phyloP scores from a whole-genome alignment of 2,113 vertebrate genomes.

The Trematocara variabile region DNA sequence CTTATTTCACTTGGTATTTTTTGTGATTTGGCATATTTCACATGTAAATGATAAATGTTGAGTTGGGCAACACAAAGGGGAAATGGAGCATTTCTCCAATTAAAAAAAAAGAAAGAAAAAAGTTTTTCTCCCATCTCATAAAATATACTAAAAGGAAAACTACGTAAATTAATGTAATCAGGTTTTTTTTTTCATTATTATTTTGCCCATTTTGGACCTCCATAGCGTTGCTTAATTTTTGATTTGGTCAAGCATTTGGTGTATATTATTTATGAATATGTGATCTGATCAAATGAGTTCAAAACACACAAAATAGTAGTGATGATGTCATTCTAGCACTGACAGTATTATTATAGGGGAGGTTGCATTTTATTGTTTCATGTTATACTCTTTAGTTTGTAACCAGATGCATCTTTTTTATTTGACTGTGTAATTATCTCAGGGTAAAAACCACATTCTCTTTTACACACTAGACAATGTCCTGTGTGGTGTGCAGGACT shows the following conservation, averaged over 20 bases:
- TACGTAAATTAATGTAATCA: background rate
- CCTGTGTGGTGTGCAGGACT: background rate
- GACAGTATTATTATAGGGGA: constrained; percentile 15
- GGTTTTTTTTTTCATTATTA: background rate
- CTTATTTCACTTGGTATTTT: background rate
- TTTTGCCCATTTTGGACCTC: background rate
- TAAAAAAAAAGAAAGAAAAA: background rate
- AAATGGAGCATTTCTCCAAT: background rate
- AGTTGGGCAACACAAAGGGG: background rate
- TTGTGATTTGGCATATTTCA: background rate
- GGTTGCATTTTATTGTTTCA: background rate
- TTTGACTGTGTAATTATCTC: constrained; percentile 62
- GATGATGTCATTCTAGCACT: constrained; percentile 34
- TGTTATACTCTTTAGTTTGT: background rate
- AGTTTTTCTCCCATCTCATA: background rate
- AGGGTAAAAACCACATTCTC: constrained; percentile 54
- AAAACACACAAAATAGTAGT: background rate
- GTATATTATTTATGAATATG: constrained; percentile 35
- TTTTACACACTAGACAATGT: background rate
- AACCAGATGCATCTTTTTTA: constrained; percentile 20
- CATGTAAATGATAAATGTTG: background rate
- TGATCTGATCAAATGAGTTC: background rate
- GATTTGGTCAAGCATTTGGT: constrained; percentile 18
- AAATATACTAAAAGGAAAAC: background rate
- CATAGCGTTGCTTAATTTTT: background rate